A percentile compares a stretch with the other conserved stretches of the same genome.
These are phyloP conservation scores for Aquatica leii DNA, from an alignment of 2,888 invertebrate genomes.

Conservation along the genomic window DNA sequence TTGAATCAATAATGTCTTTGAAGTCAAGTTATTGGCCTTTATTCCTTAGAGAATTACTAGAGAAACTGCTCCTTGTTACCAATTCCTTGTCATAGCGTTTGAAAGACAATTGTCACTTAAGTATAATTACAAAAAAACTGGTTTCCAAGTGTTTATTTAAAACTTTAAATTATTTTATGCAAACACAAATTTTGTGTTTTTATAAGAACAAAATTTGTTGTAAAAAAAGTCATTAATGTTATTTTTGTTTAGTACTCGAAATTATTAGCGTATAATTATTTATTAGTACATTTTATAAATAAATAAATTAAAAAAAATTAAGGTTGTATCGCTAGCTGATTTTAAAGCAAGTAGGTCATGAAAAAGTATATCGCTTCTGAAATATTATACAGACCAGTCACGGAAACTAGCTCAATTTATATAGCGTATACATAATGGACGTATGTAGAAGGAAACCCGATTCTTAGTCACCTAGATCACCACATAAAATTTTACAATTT, in stretches of 20 bases:
- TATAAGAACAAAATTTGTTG: too few species aligned
- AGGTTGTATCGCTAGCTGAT: conserved; percentile 36
- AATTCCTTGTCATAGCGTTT: conserved; percentile 31
- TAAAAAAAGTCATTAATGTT: too few species aligned
- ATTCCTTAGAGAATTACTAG: conserved; percentile 30
- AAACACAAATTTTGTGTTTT: too few species aligned
- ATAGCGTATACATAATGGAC: conserved; percentile 54
- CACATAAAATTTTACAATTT: conserved; percentile 28
- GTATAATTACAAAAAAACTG: conserved; percentile 21
- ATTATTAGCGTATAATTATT: too few species aligned
- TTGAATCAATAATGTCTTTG: conserved; percentile 36
- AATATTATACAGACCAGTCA: conserved; percentile 50
- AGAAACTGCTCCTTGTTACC: conserved; percentile 31
- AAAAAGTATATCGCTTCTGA: conserved; percentile 47
- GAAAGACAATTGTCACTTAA: conserved; percentile 33
- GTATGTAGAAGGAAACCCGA: conserved; percentile 51
- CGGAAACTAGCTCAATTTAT: conserved; percentile 54
- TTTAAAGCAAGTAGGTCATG: conserved; percentile 47
- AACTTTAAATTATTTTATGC: conserved; percentile 6
- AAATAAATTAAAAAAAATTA: too few species aligned
- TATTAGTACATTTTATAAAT: too few species aligned
- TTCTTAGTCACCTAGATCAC: conserved; percentile 55
- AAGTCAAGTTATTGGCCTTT: conserved; percentile 33
- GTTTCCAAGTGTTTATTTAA: neutral
- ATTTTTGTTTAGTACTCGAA: too few species aligned